Evolutionary conservation across 2,797 vertebrate species (phyloP).

Genomic region (Rhabdomys pumilio): DNA sequence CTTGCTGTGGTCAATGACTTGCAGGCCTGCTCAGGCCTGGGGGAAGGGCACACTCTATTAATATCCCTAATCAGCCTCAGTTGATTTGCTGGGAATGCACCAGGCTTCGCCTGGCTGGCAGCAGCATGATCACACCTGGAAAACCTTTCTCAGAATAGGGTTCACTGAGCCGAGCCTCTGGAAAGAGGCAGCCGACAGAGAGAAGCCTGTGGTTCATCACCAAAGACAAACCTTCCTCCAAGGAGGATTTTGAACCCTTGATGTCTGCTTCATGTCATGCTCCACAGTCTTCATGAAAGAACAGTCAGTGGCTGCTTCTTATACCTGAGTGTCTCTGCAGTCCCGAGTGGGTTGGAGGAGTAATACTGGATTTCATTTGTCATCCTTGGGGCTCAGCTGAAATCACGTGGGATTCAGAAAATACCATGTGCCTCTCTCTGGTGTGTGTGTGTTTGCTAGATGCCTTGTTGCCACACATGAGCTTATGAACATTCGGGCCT

Average conservation of each 20-base stretch:
- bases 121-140: neutral
- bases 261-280: neutral
- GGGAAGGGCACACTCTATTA: too few relatives aligned
- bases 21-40: too few relatives aligned
- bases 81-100: neutral
- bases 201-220: neutral
- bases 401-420: conserved; percentile 85
- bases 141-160: neutral
- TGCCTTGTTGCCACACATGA: conserved; percentile 60
- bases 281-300: conserved; percentile 72
- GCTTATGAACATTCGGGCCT: conserved; percentile 79
- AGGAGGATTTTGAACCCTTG: conserved; percentile 40
- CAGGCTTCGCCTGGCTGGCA: neutral
- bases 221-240: conserved; percentile 41
- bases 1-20: too few relatives aligned
- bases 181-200: conserved; percentile 63
- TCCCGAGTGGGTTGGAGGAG: conserved; percentile 81
- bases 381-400: conserved; percentile 80
- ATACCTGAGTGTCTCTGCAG: neutral
- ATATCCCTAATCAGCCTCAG: neutral
- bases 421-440: conserved; percentile 79
- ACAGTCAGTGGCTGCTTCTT: conserved; percentile 72
- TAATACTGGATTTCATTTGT: conserved; percentile 79
- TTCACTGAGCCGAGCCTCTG: conserved; percentile 66
- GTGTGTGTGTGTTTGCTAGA: conserved; percentile 27